Conservation (phyloP, 2,888 invertebrate species). For the Dynastes maya region DNA sequence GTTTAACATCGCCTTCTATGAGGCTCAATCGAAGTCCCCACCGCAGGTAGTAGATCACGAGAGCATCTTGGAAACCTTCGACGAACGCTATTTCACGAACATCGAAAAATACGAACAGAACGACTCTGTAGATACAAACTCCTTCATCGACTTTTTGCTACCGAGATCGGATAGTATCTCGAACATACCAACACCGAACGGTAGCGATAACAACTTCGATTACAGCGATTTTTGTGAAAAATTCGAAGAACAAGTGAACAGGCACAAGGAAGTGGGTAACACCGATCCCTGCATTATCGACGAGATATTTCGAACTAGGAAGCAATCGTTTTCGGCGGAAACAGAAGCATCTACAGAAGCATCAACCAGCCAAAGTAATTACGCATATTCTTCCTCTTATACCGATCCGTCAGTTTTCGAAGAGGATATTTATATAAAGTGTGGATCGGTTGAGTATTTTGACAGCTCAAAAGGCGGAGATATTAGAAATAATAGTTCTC, state of each 20-base stretch:
- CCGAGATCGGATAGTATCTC: slow-evolving; percentile 33
- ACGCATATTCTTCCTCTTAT: slow-evolving; percentile 24
- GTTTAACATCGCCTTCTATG: slow-evolving; percentile 69
- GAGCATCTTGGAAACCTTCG: slow-evolving; percentile 62
- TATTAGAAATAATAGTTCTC: slow-evolving; percentile 39
- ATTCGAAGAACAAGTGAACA: slow-evolving; percentile 60
- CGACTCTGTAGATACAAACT: slow-evolving; percentile 45
- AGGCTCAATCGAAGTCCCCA: slow-evolving; percentile 62
- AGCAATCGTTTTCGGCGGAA: slow-evolving; percentile 47
- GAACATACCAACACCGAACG: not conserved
- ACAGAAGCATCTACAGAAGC: slow-evolving; percentile 42
- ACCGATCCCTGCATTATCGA: slow-evolving; percentile 19
- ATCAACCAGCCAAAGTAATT: slow-evolving; percentile 39
- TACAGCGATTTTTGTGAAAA: slow-evolving; percentile 65
- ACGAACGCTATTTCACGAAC: slow-evolving; percentile 59
- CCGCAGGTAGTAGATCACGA: slow-evolving; percentile 50
- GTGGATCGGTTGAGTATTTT: not conserved
- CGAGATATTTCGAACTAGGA: slow-evolving; percentile 30
- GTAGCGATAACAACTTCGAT: slow-evolving; percentile 61
- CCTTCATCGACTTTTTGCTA: slow-evolving; percentile 53
- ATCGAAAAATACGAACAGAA: slow-evolving; percentile 55
- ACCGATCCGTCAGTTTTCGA: slow-evolving; percentile 30
- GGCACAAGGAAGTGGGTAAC: slow-evolving; percentile 15
- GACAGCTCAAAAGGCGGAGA: not conserved
- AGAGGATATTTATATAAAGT: slow-evolving; percentile 15